Percentiles rank a stretch among this genome's conserved stretches.
phyloP scores from a whole-genome alignment of 37 sponge, comb jelly and placozoan species.

The Aplysina aerophoba region DNA sequence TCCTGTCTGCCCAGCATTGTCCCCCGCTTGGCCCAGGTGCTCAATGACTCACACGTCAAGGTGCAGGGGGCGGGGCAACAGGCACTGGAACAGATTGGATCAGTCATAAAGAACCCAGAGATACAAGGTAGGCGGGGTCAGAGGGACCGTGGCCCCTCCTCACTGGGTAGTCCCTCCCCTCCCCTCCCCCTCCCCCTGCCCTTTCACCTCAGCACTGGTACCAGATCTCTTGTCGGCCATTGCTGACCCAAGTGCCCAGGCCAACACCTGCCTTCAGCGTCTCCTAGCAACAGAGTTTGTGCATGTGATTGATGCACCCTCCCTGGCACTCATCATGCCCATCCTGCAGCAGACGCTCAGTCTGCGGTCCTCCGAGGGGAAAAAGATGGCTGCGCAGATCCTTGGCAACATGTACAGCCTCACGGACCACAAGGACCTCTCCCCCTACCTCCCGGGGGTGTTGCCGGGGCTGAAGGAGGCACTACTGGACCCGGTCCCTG shows the following conservation, averaged over 20 bases:
- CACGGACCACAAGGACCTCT: conserved; percentile 95
- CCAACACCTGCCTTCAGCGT: conserved; percentile 77
- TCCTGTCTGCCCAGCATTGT: conserved; percentile 97
- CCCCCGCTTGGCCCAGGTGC: conserved; percentile 84
- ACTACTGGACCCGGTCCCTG: conserved; percentile 93
- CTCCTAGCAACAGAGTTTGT: conserved; percentile 96
- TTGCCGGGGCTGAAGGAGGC: conserved; percentile 93
- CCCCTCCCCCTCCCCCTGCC: not conserved
- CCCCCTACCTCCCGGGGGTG: conserved; percentile 87
- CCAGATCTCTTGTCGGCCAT: conserved; percentile 83
- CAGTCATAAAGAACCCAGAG: conserved; percentile 99
- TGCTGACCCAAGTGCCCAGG: conserved; percentile 77
- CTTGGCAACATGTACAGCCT: conserved; percentile 93
- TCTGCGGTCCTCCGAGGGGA: conserved; percentile 90
- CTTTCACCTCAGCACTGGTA: conserved; percentile 55
- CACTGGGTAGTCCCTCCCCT: not conserved
- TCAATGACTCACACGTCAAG: conserved; percentile 96
- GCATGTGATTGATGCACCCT: conserved; percentile 96
- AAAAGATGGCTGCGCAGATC: conserved; percentile 97
- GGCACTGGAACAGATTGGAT: conserved; percentile 96
- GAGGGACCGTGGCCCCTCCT: not conserved
- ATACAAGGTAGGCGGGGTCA: conserved; percentile 83
- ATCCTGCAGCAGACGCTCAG: conserved; percentile 86
- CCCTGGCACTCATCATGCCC: conserved; percentile 98
- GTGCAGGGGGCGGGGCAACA: conserved; percentile 90